Percentiles rank a stretch among this genome's conserved stretches.
Conservation (phyloP, 1,140 invertebrate genomes). For the Lepidostoma basale region DNA sequence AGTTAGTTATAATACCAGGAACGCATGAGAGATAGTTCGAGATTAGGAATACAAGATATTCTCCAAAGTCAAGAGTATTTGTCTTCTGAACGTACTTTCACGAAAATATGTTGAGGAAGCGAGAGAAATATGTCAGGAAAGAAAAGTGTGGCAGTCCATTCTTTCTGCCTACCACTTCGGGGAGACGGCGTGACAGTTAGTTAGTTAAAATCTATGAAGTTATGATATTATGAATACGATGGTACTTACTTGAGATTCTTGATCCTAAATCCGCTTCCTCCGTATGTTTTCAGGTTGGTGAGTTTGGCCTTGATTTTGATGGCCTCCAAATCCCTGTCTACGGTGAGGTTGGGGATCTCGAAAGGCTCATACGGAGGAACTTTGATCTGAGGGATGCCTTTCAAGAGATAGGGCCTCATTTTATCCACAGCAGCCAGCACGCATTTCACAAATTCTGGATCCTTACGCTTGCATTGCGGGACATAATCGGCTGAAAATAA, state of each 20-base stretch:
- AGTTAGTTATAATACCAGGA: too few relatives aligned
- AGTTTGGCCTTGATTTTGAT: slow-evolving; percentile 70
- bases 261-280: slow-evolving; percentile 66
- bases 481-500: slow-evolving; percentile 62
- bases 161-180: too few relatives aligned
- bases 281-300: slow-evolving; percentile 68
- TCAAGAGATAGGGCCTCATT: slow-evolving; percentile 62
- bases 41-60: too few relatives aligned
- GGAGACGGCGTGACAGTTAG: too few relatives aligned
- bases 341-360: slow-evolving; percentile 64
- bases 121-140: neutral
- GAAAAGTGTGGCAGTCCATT: too few relatives aligned
- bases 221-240: neutral
- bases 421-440: slow-evolving; percentile 63
- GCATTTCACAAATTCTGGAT: slow-evolving; percentile 67
- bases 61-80: neutral
- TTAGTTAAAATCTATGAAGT: too few relatives aligned
- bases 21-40: too few relatives aligned
- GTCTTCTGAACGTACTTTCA: too few relatives aligned
- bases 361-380: slow-evolving; percentile 71
- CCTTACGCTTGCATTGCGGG: slow-evolving; percentile 63
- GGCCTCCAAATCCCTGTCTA: slow-evolving; percentile 69
- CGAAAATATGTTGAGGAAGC: too few relatives aligned
- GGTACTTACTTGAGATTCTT: slow-evolving; percentile 67
- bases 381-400: slow-evolving; percentile 69